Conservation (phyloP, 2,797 vertebrate species). For the Aldrovandia affinis region DNA sequence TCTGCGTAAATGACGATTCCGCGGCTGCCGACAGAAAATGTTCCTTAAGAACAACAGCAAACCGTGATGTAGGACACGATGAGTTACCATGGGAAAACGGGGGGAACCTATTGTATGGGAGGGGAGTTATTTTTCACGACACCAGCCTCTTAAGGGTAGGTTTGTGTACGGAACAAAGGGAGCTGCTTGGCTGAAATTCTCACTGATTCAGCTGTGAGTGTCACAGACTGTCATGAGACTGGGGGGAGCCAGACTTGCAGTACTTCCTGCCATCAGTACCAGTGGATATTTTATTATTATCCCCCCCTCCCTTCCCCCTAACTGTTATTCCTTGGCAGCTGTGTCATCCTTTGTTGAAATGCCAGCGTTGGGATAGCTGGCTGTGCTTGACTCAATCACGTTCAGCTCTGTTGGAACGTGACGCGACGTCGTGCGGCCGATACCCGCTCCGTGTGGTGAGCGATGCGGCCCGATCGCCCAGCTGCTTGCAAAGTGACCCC, state of each 20-base stretch:
- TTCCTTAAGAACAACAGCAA: no score
- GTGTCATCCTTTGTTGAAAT: background rate
- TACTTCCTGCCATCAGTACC: background rate
- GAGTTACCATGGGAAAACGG: no score
- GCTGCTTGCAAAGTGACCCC: background rate
- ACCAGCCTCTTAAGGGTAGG: background rate
- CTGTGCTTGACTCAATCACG: background rate
- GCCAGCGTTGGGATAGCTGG: background rate
- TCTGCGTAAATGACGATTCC: no score
- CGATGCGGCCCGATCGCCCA: background rate
- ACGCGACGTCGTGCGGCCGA: background rate
- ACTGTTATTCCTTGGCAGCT: background rate
- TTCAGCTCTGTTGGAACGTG: background rate
- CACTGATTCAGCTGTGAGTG: background rate
- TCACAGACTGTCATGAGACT: slow-evolving; percentile 4
- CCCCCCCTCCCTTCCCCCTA: background rate
- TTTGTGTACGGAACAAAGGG: background rate
- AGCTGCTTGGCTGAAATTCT: background rate
- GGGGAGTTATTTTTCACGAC: background rate
- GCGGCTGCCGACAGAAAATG: no score
- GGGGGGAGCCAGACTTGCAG: background rate
- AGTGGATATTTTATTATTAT: background rate
- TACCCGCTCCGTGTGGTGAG: background rate
- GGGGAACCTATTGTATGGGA: no score
- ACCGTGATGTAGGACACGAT: no score